Conservation (phyloP, 1,140 invertebrate genomes). For the Parapsyche elsis region DNA sequence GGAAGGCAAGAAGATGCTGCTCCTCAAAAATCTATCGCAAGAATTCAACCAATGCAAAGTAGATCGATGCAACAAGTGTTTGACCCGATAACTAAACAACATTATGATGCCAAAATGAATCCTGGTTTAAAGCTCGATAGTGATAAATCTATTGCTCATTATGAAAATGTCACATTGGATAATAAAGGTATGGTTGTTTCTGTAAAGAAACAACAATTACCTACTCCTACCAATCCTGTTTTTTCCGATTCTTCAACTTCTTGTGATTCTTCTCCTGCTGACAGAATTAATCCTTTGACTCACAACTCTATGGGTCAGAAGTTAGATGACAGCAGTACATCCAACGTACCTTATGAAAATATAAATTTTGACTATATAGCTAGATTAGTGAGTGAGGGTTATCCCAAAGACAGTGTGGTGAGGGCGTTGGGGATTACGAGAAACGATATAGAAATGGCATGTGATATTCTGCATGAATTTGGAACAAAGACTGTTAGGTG, state of each 20-base stretch:
- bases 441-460: slow-evolving; percentile 94
- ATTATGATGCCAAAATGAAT: neutral
- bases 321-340: slow-evolving; percentile 63
- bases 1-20: slow-evolving; percentile 15
- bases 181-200: slow-evolving; percentile 54
- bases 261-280: neutral
- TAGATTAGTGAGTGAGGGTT: slow-evolving; percentile 87
- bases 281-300: slow-evolving; percentile 65
- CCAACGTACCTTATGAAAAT: slow-evolving; percentile 81
- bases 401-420: slow-evolving; percentile 89
- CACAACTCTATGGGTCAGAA: slow-evolving; percentile 66
- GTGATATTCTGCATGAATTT: slow-evolving; percentile 95
- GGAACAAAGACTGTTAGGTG: slow-evolving; percentile 63
- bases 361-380: slow-evolving; percentile 92
- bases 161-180: slow-evolving; percentile 64
- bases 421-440: slow-evolving; percentile 89
- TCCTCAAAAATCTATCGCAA: slow-evolving; percentile 30
- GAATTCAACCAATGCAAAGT: slow-evolving; percentile 36
- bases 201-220: slow-evolving; percentile 49
- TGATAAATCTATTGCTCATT: slow-evolving; percentile 57
- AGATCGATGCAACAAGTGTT: slow-evolving; percentile 6
- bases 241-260: neutral
- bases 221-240: neutral
- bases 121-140: neutral
- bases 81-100: slow-evolving; percentile 15